phyloP scores from a whole-genome alignment of 2,888 invertebrate genomes.

The Cancer borealis region DNA sequence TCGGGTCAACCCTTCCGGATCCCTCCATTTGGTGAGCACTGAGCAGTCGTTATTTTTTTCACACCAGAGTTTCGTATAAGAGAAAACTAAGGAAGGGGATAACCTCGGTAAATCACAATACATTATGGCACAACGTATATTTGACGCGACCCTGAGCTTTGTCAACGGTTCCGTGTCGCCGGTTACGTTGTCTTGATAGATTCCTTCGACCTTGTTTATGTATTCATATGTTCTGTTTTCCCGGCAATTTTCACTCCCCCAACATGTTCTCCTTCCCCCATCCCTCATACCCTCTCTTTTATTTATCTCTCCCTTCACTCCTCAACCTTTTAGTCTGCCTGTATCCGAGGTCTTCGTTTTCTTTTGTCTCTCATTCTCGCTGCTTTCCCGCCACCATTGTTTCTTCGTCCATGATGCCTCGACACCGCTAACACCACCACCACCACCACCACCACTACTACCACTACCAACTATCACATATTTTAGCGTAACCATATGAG shows the following conservation, averaged over 20 bases:
- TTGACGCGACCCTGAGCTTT: neutral
- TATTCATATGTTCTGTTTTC: slow-evolving; percentile 10
- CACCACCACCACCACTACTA: neutral
- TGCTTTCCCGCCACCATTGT: neutral
- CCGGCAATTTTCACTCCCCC: neutral
- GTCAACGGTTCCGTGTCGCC: slow-evolving; percentile 18
- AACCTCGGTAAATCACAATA: slow-evolving; percentile 22
- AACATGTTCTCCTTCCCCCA: neutral
- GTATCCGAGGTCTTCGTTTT: neutral
- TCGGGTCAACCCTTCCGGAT: slow-evolving; percentile 41
- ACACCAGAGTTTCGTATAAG: neutral
- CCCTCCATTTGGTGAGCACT: neutral
- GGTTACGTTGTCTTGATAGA: slow-evolving; percentile 7
- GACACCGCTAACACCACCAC: neutral
- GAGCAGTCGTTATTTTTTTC: neutral
- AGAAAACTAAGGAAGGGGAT: slow-evolving; percentile 9
- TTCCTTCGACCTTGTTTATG: neutral
- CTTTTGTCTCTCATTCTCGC: neutral
- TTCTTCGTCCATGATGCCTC: neutral
- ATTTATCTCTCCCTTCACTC: neutral
- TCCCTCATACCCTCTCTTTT: neutral
- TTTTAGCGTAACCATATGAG: too few species aligned
- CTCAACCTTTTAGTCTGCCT: neutral
- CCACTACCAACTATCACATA: too few species aligned
- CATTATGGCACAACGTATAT: slow-evolving; percentile 13